Evolutionary conservation across 1,140 invertebrate genomes (phyloP), one percentile per base, ranked within the genome.

Genomic region (Nephotettix cincticeps): DNA sequence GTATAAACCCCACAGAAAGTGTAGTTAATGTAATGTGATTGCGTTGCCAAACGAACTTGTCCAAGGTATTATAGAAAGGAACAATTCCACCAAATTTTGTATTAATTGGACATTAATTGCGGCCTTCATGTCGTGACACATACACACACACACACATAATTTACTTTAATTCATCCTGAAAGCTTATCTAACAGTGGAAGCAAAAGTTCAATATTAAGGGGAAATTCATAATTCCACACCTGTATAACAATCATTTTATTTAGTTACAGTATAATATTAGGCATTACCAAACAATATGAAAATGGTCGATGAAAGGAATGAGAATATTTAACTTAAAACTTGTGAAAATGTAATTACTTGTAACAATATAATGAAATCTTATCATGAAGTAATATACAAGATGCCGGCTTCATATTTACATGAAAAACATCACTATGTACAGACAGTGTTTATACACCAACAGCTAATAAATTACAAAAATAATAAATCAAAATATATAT

Each of bases 381-480:
- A 61, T 14, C 4, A 6, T 28, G 4, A 61, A 61, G 23, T 29
- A 61, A 61, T 61, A 28, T 61, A 61, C 56, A 61, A 51, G 21
- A 27, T 27, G 56, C 9, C 56, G 28, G 9, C 4, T 11, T 27
- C 11, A 4, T 61, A 61, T 27, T 61, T 27, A 25, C 14, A 27
- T 6, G 3, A 4, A 61, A 14, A 61, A 61, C 21, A 61, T 61
- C 11, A 61, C 13, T 61, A 61, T 61, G 21, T 61, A 61, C 56
- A 61, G 4, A 61, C 47, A 54, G 47, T 54, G 27, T 61, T 61
- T 61, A 29, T 61, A 61, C 56, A 61, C 14, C 21, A 61, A 61
- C 23, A 61, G 56, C 56, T 61, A 61, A 61, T 61, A 61, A 61
- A 27, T 61, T 61, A 61, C 56, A 61, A 61, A 61, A 61, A 61